Base-by-base conservation (phyloP, 2,888 invertebrate genomes). In the Brenthis daphne region DNA sequence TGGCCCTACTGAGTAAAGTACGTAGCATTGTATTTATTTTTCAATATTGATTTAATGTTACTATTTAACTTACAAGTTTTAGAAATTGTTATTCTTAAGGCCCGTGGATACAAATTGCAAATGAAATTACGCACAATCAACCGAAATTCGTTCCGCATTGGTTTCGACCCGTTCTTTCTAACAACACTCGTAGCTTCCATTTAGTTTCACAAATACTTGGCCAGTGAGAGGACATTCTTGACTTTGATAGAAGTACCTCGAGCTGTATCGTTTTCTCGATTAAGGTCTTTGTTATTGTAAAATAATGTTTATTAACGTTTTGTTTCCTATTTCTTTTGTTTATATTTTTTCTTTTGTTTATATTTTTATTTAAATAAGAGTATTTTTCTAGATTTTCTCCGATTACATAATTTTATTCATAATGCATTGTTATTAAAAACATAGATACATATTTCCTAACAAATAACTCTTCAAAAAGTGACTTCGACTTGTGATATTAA, bases 101-200 rank as follows among this genome's bases (percentile, higher is more conserved):
- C 57, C 65, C 65, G 50, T 63, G 67, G 64, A 56, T 55, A 64
- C 67, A 67, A 70, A 72, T 70, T 72, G 67, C 54, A 72, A 72
- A 72, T 67, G 57, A 67, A 72, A 72, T 72, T 72, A 72, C 57
- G 70, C 54, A 70, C 72, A 72, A 72, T 72, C 72, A 72, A 70
- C 70, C 70, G 67, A 68, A 67, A 70, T 67, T 55, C 50, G 67
- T 67, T 70, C 64, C 63, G 63, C 54, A 64, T 58, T 64, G 50
- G 57, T 72, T 73, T 68, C 64, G 61, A 57, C 65, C 56, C 57
- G 65, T 65, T 66, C 72, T 68, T 72, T 67, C 58, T 54, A 70
- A 69, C 55, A 69, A 71, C 68, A 61, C 67, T 73, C 65, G 54
- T 55, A 56, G 68, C 64, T 73, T 71, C 73, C 69, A 73, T 73